Evolutionary conservation across 2,113 vertebrate genomes (phyloP).

Genomic region (Mionectes macconnelli): DNA sequence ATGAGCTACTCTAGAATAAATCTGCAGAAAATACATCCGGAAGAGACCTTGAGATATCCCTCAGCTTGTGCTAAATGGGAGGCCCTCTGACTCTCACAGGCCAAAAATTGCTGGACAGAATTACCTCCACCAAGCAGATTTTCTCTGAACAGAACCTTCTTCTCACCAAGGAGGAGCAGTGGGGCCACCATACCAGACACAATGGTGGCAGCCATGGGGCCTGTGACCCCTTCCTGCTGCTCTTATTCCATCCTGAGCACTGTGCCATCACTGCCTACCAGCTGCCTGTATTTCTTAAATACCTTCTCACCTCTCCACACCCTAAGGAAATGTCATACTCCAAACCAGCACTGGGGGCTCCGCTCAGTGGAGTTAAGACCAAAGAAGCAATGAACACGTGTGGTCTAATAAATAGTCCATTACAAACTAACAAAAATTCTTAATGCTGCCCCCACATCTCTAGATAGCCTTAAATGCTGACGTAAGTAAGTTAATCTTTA

Average conservation of each 20-base stretch:
- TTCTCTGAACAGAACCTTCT: not conserved
- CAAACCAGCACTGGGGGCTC: not conserved
- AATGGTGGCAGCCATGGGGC: rapidly evolving
- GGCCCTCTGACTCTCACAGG: not conserved
- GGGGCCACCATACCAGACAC: rapidly evolving
- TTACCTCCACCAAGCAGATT: not conserved
- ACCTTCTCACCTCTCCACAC: not conserved
- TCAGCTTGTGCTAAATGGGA: not conserved
- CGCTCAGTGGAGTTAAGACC: not conserved
- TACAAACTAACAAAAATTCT: not conserved
- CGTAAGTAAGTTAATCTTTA: not conserved
- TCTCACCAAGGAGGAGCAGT: not conserved
- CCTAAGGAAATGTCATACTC: not conserved
- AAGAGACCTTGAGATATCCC: not conserved
- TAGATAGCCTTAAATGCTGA: not conserved
- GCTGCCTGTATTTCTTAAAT: not conserved
- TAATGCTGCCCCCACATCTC: not conserved
- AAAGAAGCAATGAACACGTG: not conserved
- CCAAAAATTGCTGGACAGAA: not conserved
- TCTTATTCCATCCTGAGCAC: not conserved
- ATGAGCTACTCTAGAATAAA: not conserved
- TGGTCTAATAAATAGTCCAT: not conserved
- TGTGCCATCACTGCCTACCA: not conserved
- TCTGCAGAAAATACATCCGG: not conserved
- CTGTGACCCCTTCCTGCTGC: not conserved